These are phyloP conservation scores for Rhagonycha lutea DNA, from an alignment of 2,888 invertebrate genomes.

Conservation along the genomic window DNA sequence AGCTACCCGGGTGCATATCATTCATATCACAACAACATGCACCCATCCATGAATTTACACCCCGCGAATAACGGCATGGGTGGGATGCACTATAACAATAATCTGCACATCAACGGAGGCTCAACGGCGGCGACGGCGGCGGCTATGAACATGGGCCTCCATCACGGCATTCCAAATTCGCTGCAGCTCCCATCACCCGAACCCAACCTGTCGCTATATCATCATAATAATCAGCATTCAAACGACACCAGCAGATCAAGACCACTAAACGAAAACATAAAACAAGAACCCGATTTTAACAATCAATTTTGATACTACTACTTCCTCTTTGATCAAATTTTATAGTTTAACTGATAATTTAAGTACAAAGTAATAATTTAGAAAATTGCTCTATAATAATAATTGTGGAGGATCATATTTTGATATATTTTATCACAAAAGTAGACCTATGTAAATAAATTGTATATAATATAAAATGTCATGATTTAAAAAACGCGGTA, in stretches of 20 bases:
- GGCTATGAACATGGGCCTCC: neutral
- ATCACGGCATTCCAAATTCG: neutral
- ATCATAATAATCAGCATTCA: neutral
- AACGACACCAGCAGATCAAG: neutral
- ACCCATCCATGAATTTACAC: constrained; percentile 39
- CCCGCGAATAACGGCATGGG: constrained; percentile 28
- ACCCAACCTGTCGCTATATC: neutral
- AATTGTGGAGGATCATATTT: neutral
- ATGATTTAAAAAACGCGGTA: neutral
- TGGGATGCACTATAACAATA: neutral
- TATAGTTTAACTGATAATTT: neutral
- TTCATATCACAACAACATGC: constrained; percentile 40
- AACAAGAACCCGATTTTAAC: neutral
- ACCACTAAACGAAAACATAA: neutral
- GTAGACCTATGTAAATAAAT: neutral
- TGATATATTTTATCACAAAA: neutral
- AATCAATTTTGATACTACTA: neutral
- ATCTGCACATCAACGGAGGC: neutral
- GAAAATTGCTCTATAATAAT: neutral
- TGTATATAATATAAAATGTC: neutral
- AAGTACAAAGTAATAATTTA: neutral
- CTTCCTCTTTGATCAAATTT: neutral
- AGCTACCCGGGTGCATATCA: constrained; percentile 47
- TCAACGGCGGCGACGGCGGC: neutral
- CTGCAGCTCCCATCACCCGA: neutral